Percentiles rank a stretch among this genome's conserved stretches.
Conservation (phyloP, 2,113 vertebrate genomes). For the Chaetura pelagica region DNA sequence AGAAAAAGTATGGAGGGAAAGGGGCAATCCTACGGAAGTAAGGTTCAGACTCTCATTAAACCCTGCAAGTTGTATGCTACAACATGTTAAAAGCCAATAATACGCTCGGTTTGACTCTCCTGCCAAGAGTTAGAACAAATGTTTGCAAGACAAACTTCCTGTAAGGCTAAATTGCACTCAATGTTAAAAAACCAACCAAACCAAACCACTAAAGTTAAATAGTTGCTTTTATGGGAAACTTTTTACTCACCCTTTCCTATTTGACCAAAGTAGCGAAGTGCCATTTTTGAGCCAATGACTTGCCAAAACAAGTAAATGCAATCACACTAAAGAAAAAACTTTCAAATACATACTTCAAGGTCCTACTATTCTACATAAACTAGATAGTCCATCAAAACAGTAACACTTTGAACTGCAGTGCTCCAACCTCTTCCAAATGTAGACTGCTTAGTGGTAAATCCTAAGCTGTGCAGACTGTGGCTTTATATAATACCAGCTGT, state of each 20-base stretch:
- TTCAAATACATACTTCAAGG: constrained; percentile 66
- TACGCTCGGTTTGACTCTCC: not conserved
- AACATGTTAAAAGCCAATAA: not conserved
- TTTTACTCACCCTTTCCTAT: constrained; percentile 4
- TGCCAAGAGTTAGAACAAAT: not conserved
- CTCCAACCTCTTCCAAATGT: constrained; percentile 53
- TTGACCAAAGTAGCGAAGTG: constrained; percentile 30
- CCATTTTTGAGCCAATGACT: constrained; percentile 39
- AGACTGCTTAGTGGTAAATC: constrained; percentile 66
- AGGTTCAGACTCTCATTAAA: not conserved
- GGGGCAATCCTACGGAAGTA: constrained; percentile 5
- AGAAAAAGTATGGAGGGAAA: not conserved
- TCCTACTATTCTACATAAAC: constrained; percentile 47
- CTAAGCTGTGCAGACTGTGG: constrained; percentile 56
- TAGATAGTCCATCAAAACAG: constrained; percentile 29
- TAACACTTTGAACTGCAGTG: constrained; percentile 71
- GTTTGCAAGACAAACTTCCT: not conserved
- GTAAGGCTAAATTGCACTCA: constrained; percentile 45
- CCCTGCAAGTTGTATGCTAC: not conserved
- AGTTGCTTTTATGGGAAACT: constrained; percentile 2
- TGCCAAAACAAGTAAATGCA: constrained; percentile 14
- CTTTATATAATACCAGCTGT: constrained; percentile 33
- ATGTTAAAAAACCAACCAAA: not conserved
- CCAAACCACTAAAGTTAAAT: not conserved
- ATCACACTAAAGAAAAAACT: not conserved